These are phyloP conservation scores for Drosophila leontia DNA, from an alignment of 1,140 invertebrate genomes.

Conservation along the genomic window DNA sequence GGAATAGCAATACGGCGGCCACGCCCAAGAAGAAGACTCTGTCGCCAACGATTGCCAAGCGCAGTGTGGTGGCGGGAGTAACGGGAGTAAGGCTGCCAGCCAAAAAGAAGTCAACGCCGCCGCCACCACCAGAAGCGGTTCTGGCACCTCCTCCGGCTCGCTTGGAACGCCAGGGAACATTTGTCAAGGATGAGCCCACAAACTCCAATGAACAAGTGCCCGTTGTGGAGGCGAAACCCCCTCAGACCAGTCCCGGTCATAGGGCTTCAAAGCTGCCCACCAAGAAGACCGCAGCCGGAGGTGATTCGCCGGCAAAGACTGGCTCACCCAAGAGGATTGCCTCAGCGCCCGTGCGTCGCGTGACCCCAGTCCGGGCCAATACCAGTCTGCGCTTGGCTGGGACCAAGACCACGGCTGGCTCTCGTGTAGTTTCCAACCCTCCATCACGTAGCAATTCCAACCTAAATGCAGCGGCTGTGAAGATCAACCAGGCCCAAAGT, in stretches of 20 bases:
- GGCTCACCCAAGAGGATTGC: slow-evolving; percentile 47
- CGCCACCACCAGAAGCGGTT: slow-evolving; percentile 12
- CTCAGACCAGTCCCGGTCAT: slow-evolving; percentile 85
- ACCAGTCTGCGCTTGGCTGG: slow-evolving; percentile 78
- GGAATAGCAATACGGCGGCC: slow-evolving; percentile 59
- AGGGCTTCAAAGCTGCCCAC: slow-evolving; percentile 79
- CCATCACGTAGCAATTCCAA: slow-evolving; percentile 87
- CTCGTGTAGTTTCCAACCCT: slow-evolving; percentile 85
- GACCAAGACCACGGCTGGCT: slow-evolving; percentile 56
- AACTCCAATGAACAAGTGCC: slow-evolving; percentile 84
- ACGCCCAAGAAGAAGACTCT: slow-evolving; percentile 60
- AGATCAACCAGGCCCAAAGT: slow-evolving; percentile 89
- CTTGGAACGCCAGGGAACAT: slow-evolving; percentile 93
- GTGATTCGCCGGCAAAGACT: slow-evolving; percentile 31
- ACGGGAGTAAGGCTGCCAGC: slow-evolving; percentile 20
- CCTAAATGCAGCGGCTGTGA: slow-evolving; percentile 78
- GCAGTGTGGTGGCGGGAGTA: slow-evolving; percentile 34
- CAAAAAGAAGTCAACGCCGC: slow-evolving; percentile 54
- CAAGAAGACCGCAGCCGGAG: slow-evolving; percentile 65
- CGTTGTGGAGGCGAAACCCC: slow-evolving; percentile 84
- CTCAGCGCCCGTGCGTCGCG: slow-evolving; percentile 16
- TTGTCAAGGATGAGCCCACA: slow-evolving; percentile 92
- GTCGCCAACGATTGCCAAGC: slow-evolving; percentile 69
- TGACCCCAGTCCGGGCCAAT: slow-evolving; percentile 86
- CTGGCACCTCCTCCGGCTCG: slow-evolving; percentile 76